A percentile compares a stretch with the other conserved stretches of the same genome.
Conservation (phyloP, 2,888 invertebrate species). For the Conistra vaccinii region DNA sequence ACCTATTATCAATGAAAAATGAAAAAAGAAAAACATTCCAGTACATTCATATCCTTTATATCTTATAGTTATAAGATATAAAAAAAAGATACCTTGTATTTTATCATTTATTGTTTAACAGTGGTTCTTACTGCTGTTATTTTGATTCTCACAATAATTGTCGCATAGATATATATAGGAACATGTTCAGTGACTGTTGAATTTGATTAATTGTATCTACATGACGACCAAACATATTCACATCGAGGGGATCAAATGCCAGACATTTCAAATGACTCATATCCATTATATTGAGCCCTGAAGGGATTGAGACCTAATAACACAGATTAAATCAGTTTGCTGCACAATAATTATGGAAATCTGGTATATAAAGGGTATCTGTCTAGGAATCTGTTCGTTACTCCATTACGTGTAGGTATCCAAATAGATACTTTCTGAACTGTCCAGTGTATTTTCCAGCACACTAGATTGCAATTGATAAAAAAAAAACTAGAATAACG, state of each 20-base stretch:
- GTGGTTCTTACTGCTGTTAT: too few relatives aligned
- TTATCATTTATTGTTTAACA: too few relatives aligned
- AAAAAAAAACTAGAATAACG: neutral
- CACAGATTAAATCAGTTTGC: constrained; percentile 28
- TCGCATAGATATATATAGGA: neutral
- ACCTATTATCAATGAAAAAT: too few relatives aligned
- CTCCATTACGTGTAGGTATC: neutral
- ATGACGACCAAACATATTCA: constrained; percentile 26
- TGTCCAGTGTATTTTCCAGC: neutral
- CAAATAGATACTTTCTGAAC: neutral
- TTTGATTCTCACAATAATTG: neutral
- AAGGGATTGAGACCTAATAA: constrained; percentile 26
- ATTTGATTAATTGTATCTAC: constrained; percentile 24
- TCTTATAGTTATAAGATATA: too few relatives aligned
- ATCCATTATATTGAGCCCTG: constrained; percentile 33
- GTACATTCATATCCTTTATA: too few relatives aligned
- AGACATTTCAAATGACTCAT: constrained; percentile 35
- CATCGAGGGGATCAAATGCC: constrained; percentile 21
- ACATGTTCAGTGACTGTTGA: neutral
- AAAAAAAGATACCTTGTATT: too few relatives aligned
- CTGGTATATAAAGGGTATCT: neutral
- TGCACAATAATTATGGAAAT: constrained; percentile 8
- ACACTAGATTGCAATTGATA: neutral
- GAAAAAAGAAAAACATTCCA: too few relatives aligned
- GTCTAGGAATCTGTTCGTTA: neutral